These are phyloP conservation scores for Myopa testacea DNA, from an alignment of 2,888 invertebrate species.

Conservation along the genomic window DNA sequence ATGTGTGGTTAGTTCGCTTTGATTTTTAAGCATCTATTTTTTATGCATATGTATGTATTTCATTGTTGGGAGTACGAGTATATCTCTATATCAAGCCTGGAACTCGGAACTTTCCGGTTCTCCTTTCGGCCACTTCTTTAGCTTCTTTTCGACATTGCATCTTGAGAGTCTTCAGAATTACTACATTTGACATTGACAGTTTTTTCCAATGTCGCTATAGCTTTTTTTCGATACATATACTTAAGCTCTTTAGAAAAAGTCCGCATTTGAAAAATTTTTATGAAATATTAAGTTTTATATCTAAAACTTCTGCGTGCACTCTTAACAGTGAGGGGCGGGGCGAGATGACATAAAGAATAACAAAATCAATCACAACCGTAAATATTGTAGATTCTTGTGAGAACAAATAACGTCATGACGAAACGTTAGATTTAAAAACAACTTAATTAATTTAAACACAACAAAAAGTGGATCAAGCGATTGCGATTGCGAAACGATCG, in stretches of 20 bases:
- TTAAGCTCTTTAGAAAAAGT: conserved; percentile 6
- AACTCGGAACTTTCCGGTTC: too few species aligned
- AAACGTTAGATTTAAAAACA: conserved; percentile 8
- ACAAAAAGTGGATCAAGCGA: conserved; percentile 9
- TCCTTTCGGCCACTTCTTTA: too few species aligned
- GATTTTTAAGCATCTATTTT: too few species aligned
- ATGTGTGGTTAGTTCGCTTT: too few species aligned
- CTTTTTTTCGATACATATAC: conserved; percentile 13
- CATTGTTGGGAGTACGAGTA: too few species aligned
- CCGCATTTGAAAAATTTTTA: conserved; percentile 27
- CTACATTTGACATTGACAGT: too few species aligned
- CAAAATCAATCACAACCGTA: background rate
- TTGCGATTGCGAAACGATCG: background rate
- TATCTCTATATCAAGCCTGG: too few species aligned
- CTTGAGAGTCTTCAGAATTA: too few species aligned
- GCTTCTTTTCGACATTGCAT: too few species aligned
- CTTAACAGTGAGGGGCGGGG: conserved; percentile 69
- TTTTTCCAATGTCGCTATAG: too few species aligned
- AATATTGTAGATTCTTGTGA: background rate
- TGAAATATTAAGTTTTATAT: conserved; percentile 58
- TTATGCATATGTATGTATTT: too few species aligned
- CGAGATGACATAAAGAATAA: conserved; percentile 62
- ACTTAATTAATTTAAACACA: conserved; percentile 11
- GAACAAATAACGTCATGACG: background rate
- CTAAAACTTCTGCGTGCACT: conserved; percentile 68